A percentile compares a stretch with the other conserved stretches of the same genome.
Conservation (phyloP, 2,797 vertebrate genomes). For the Tamandua tetradactyla region DNA sequence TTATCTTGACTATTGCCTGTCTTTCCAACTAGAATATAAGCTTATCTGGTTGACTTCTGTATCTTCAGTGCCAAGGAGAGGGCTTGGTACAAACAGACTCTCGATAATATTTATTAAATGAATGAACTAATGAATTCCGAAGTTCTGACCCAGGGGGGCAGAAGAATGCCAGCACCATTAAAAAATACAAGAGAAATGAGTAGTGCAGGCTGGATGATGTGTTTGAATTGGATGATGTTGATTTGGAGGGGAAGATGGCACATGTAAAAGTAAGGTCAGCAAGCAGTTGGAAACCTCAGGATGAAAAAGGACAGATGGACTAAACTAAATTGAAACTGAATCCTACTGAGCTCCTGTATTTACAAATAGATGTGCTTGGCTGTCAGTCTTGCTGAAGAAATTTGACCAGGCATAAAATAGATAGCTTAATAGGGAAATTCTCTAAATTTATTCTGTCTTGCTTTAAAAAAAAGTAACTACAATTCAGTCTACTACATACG, state of each 20-base stretch:
- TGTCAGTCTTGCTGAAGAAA: constrained; percentile 50
- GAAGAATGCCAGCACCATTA: background rate
- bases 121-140: background rate
- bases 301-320: background rate
- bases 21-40: background rate
- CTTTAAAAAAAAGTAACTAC: constrained; percentile 1
- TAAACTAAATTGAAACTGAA: constrained; percentile 8
- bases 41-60: background rate
- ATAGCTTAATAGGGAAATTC: constrained; percentile 46
- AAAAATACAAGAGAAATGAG: background rate
- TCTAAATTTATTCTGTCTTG: constrained; percentile 33
- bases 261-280: background rate
- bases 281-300: background rate
- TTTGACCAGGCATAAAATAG: constrained; percentile 25
- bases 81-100: background rate
- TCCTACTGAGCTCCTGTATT: constrained; percentile 7
- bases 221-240: background rate
- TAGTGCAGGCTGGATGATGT: background rate
- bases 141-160: background rate
- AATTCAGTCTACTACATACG: constrained; percentile 17
- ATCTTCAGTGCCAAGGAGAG: background rate
- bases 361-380: constrained; percentile 37
- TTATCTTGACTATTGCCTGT: background rate
- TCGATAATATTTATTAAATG: background rate
- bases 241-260: background rate